Evolutionary conservation across 2,888 invertebrate genomes (phyloP).

Genomic region (Drosophila pseudotakahashii): DNA sequence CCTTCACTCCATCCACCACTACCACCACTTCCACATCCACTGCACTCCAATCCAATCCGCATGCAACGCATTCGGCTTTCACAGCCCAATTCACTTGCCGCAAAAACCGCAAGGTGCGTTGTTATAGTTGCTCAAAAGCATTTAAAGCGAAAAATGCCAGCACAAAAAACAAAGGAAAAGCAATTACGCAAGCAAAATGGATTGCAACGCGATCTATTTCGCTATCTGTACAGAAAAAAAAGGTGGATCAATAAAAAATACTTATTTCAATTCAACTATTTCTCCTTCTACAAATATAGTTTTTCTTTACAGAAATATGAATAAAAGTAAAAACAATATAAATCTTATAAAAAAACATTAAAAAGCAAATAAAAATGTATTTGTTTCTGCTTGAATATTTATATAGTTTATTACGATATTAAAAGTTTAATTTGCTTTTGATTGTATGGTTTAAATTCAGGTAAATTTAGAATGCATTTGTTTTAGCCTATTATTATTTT

Average conservation of each 20-base stretch:
- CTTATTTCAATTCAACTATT: neutral
- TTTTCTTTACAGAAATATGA: no score
- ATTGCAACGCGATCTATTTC: conserved; percentile 50
- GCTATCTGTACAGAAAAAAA: neutral
- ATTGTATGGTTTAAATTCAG: no score
- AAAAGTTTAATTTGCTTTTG: no score
- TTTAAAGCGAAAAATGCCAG: conserved; percentile 41
- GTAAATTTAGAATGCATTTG: no score
- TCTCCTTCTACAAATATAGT: no score
- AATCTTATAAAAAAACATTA: no score
- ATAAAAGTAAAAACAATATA: no score
- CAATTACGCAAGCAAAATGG: conserved; percentile 71
- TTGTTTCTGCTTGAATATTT: no score
- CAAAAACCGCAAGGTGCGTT: conserved; percentile 80
- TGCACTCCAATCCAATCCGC: conserved; percentile 33
- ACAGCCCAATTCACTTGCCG: conserved; percentile 67
- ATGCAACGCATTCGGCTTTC: conserved; percentile 47
- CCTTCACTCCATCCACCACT: conserved; percentile 12
- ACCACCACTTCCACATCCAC: no score
- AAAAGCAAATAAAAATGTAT: no score
- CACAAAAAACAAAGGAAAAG: conserved; percentile 49
- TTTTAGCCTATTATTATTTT: no score
- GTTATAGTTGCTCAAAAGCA: conserved; percentile 51
- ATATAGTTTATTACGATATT: no score
- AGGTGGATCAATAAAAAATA: neutral